phyloP scores from a whole-genome alignment of 30 jellyfish, hydroid and myxozoan genomes.

The Aurelia aurita region DNA sequence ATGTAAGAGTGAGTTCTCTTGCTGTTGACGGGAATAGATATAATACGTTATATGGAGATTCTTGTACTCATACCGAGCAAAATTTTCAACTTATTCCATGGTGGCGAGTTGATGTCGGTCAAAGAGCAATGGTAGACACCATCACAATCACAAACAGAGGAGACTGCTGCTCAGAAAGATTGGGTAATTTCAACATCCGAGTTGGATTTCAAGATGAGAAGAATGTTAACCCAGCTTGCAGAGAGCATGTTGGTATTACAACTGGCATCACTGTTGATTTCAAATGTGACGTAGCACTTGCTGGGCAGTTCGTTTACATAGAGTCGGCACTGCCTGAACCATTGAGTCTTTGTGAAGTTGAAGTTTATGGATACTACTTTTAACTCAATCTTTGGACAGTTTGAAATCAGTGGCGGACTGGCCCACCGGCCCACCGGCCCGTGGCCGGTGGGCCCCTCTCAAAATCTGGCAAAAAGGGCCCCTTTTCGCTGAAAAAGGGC shows the following conservation, averaged over 20 bases:
- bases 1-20: too few species aligned
- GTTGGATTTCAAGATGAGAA: neutral
- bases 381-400: too few species aligned
- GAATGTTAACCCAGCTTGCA: neutral
- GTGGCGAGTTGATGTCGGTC: neutral
- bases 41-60: neutral
- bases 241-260: neutral
- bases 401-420: too few species aligned
- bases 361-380: neutral
- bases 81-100: neutral
- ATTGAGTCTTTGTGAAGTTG: neutral
- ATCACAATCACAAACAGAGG: neutral
- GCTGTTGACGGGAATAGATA: neutral
- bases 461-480: too few species aligned
- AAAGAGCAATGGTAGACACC: neutral
- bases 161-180: slow-evolving; percentile 5
- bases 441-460: too few species aligned
- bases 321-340: neutral
- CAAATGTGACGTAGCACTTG: neutral
- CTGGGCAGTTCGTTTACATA: neutral
- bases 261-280: neutral
- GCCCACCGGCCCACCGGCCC: too few species aligned
- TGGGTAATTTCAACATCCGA: slow-evolving; percentile 7
- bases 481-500: too few species aligned
- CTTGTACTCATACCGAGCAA: neutral